A percentile compares a stretch with the other conserved stretches of the same genome.
Evolutionary conservation across 2,113 vertebrate species (phyloP).

Genomic region (Sialia sialis): DNA sequence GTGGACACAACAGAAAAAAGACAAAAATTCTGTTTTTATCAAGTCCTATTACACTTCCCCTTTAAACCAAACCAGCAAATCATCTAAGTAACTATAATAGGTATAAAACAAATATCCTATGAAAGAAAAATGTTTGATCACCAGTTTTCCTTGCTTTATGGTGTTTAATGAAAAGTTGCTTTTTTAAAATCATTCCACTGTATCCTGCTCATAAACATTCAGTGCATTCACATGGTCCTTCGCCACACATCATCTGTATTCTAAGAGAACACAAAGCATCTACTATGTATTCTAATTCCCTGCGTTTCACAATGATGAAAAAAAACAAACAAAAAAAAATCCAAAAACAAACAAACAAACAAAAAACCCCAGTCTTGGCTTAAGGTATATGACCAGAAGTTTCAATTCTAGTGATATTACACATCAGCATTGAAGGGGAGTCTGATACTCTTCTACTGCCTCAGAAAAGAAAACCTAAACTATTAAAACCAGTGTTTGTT

Average conservation of each 20-base stretch:
- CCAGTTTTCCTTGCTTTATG: background rate
- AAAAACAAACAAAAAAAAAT: too few species aligned
- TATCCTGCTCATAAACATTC: background rate
- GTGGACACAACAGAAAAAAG: background rate
- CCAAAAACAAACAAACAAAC: too few species aligned
- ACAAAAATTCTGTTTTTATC: background rate
- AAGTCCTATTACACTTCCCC: background rate
- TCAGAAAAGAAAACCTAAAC: background rate
- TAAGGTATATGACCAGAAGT: background rate
- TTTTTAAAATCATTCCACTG: background rate
- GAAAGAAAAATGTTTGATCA: background rate
- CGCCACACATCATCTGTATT: fast-evolving
- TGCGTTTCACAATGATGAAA: background rate
- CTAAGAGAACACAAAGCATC: background rate
- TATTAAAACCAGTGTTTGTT: background rate
- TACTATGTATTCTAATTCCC: background rate
- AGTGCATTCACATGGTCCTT: background rate
- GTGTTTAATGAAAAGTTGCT: background rate
- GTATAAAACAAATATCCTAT: background rate
- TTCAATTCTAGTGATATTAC: background rate
- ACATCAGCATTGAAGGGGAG: background rate
- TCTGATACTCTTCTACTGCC: background rate
- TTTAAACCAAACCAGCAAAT: background rate
- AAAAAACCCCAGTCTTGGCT: background rate
- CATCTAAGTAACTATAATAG: background rate